Evolutionary conservation across 37 sponge, comb jelly and placozoan species (phyloP).

Genomic region (Hormiphora californensis): DNA sequence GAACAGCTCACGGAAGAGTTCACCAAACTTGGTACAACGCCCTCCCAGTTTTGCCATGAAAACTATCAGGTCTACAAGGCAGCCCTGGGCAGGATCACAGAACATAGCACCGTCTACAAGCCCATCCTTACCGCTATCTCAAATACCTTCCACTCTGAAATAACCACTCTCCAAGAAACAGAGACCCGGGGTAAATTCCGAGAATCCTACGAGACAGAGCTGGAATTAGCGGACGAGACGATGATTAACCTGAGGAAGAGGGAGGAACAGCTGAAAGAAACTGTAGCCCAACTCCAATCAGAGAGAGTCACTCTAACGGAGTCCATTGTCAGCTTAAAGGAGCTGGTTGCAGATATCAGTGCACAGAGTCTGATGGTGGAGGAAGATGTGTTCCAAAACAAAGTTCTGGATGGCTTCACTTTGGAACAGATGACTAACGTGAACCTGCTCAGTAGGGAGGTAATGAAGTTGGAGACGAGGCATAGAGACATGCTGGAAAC

Average conservation of each 20-base stretch:
- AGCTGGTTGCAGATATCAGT: constrained; percentile 11
- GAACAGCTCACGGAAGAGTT: constrained; percentile 16
- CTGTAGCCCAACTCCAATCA: background rate
- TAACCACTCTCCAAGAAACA: background rate
- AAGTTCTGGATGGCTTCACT: background rate
- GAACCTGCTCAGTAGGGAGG: constrained; percentile 32
- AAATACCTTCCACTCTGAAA: background rate
- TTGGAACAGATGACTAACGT: constrained; percentile 51
- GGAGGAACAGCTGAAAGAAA: constrained; percentile 30
- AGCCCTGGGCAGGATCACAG: background rate
- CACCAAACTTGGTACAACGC: background rate
- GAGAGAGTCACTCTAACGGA: background rate
- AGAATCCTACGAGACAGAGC: background rate
- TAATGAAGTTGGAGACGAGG: constrained; percentile 14
- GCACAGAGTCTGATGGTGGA: constrained; percentile 3
- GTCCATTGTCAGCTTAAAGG: constrained; percentile 47
- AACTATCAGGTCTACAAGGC: constrained; percentile 33
- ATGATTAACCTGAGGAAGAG: background rate
- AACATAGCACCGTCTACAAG: constrained; percentile 30
- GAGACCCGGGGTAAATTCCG: background rate
- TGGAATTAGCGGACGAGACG: background rate
- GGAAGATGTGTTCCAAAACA: constrained; percentile 36
- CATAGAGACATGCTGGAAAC: constrained; percentile 7
- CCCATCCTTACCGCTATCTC: constrained; percentile 11
- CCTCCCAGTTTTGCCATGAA: constrained; percentile 14